Evolutionary conservation across 2,888 invertebrate genomes (phyloP).

Genomic region (Monoplex corrugatus): DNA sequence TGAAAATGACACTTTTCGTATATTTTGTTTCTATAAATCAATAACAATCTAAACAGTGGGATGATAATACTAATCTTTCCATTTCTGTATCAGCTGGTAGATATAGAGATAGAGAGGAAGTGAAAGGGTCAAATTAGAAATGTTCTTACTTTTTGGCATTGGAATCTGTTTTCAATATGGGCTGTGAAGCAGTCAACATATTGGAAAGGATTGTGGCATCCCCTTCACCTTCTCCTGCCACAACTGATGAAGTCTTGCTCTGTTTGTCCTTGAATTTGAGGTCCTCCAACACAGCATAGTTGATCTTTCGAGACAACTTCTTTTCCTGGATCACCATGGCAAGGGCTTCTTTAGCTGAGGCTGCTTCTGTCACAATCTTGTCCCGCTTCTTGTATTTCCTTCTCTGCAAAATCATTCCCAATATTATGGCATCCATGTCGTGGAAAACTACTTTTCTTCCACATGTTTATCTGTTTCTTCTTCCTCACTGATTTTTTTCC

Average conservation of each 20-base stretch:
- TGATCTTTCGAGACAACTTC: slow-evolving; percentile 97
- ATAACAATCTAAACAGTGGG: neutral
- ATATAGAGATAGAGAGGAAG: too few species aligned
- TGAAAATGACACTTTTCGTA: too few species aligned
- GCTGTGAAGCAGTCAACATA: neutral
- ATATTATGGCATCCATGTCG: too few species aligned
- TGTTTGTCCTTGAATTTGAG: slow-evolving; percentile 80
- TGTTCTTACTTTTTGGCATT: neutral
- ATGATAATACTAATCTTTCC: neutral
- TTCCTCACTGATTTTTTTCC: too few species aligned
- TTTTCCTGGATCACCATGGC: slow-evolving; percentile 98
- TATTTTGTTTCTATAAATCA: too few species aligned
- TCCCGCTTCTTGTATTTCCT: slow-evolving; percentile 63
- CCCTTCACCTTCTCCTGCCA: neutral
- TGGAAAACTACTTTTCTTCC: too few species aligned
- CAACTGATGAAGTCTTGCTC: neutral
- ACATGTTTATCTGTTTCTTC: too few species aligned
- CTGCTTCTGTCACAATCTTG: slow-evolving; percentile 72
- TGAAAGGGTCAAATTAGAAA: too few species aligned
- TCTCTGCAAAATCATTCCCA: too few species aligned
- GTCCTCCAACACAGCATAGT: slow-evolving; percentile 96
- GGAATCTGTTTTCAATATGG: slow-evolving; percentile 26
- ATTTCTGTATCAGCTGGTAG: too few species aligned
- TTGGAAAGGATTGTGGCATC: neutral
- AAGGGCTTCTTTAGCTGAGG: slow-evolving; percentile 91